Evolutionary conservation across 2,888 invertebrate species (phyloP).

Genomic region (Gisinianus flammeolus): DNA sequence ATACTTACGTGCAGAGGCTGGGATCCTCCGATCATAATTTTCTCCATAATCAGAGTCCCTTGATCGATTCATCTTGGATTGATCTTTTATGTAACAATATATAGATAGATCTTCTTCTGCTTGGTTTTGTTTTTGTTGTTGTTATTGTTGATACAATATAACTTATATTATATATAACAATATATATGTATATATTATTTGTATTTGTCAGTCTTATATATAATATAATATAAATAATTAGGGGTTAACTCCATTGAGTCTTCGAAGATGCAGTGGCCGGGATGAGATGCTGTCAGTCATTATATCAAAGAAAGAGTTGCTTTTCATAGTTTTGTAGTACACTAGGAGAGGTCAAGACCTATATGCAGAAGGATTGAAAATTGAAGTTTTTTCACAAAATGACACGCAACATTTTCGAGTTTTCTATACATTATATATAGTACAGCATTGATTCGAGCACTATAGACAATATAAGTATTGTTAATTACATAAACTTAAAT

Average conservation of each 20-base stretch:
- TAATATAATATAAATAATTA: no score
- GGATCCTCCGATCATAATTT: slow-evolving; percentile 15
- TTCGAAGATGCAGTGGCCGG: not conserved
- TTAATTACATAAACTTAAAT: no score
- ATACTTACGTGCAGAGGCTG: slow-evolving; percentile 31
- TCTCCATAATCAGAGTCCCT: not conserved
- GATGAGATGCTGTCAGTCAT: slow-evolving; percentile 17
- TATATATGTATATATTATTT: not conserved
- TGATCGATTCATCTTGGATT: not conserved
- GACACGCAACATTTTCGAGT: no score
- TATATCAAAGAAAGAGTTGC: not conserved
- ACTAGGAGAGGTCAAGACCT: no score
- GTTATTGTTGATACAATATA: no score
- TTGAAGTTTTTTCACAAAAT: no score
- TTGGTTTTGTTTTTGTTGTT: no score
- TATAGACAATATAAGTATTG: no score
- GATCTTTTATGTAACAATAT: not conserved
- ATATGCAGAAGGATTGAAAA: no score
- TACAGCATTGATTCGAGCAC: no score
- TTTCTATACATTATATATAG: no score
- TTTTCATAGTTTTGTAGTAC: no score
- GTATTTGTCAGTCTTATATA: slow-evolving; percentile 17
- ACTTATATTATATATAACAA: not conserved
- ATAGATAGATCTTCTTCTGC: not conserved
- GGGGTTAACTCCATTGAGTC: slow-evolving; percentile 1